Evolutionary conservation across 2,888 invertebrate genomes (phyloP), one percentile per base, ranked within the genome.

Genomic region (Podotricha telesiphe): DNA sequence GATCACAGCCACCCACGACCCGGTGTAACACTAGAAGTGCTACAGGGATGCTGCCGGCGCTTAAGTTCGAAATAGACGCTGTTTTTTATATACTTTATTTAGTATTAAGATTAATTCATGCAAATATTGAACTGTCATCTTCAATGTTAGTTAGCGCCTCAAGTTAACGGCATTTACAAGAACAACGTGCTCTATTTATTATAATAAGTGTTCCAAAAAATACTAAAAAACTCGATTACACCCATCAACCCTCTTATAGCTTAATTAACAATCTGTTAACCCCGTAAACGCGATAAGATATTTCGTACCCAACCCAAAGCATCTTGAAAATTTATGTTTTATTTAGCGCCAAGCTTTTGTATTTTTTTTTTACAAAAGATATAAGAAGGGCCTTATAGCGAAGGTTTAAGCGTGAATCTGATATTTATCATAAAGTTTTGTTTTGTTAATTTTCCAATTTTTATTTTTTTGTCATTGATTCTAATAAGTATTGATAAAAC

Each of bases 191-290:
- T 20, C 10, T n/a, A 17, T 22, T 59, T 59, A 59, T 5, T 58
- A 58, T 17, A 17, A 13, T 28, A 59, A 59, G n/a, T 45, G n/a
- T 2, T 59, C 2, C n/a, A 22, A 28, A 45, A 42, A 45, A 59
- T 45, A 59, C 42, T 40, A 2, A 59, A 59, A 45, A 45, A 28
- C n/a, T 6, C 22, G 22, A 45, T 59, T 45, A 59, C 64, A 15
- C 20, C 51, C 65, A 65, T 69, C 58, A 65, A 10, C 51, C 59
- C 42, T 69, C 61, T 65, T 69, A 69, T 47, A 62, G 40, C 69
- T 65, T 69, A 69, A 69, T 69, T 65, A 69, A 69, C 65, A 65
- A 53, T 65, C 69, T 66, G 59, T 61, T 69, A 69, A 69, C 69
- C 65, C 69, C 65, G 65, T 65, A 65, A 69, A 65, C 51, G 65